Conservation (phyloP, 1,140 invertebrate genomes). For the Macrotrachela quadricornifera region DNA sequence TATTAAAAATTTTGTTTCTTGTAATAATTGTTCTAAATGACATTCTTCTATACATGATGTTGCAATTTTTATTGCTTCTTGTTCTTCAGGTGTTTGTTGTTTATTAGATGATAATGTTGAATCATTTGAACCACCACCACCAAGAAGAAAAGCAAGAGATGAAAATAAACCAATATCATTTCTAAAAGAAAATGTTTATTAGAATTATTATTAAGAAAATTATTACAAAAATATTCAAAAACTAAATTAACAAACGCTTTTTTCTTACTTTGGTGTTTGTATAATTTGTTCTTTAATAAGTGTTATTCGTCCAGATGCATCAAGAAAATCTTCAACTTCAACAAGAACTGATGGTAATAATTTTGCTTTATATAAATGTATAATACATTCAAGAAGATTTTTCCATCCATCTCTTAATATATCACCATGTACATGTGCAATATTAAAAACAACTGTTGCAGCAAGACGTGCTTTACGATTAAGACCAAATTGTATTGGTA, state of each 20-base stretch:
- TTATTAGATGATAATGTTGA: constrained; percentile 28
- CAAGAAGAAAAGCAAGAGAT: too few relatives aligned
- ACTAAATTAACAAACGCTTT: too few relatives aligned
- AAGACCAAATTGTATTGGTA: constrained; percentile 48
- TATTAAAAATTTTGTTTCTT: constrained; percentile 80
- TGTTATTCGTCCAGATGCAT: constrained; percentile 55
- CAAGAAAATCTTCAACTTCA: constrained; percentile 70
- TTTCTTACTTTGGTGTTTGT: constrained; percentile 12
- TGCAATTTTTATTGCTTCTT: constrained; percentile 45
- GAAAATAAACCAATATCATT: too few relatives aligned
- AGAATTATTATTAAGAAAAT: too few relatives aligned
- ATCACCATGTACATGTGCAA: constrained; percentile 72
- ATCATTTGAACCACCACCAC: too few relatives aligned
- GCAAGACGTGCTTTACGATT: constrained; percentile 61
- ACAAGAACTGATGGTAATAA: constrained; percentile 52
- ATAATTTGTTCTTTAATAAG: constrained; percentile 43
- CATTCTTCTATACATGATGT: constrained; percentile 61
- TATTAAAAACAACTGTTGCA: constrained; percentile 52
- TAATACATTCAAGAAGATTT: constrained; percentile 67
- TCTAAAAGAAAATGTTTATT: too few relatives aligned
- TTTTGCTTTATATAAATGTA: constrained; percentile 60
- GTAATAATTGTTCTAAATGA: constrained; percentile 65
- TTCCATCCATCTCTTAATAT: constrained; percentile 79
- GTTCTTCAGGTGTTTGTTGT: constrained; percentile 50
- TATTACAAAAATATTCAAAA: too few relatives aligned